Percentiles rank a stretch among this genome's conserved stretches.
Evolutionary conservation across 1,140 invertebrate species (phyloP).

Genomic region (Sitobion miscanthi): DNA sequence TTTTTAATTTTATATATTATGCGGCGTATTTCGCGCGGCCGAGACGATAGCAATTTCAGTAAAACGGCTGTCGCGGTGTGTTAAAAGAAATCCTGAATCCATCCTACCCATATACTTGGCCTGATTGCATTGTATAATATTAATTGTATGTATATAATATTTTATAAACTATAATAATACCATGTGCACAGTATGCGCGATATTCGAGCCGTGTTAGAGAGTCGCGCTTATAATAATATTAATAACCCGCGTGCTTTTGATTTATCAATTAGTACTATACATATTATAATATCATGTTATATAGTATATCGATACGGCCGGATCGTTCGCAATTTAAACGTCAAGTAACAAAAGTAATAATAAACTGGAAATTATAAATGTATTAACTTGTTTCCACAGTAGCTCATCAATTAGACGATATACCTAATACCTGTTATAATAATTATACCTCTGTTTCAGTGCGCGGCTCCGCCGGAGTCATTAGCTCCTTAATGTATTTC

Average conservation of each 20-base stretch:
- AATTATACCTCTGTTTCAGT: neutral
- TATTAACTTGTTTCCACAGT: conserved; percentile 41
- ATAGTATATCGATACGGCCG: neutral
- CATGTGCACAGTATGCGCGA: no score
- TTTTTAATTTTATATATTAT: neutral
- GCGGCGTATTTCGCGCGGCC: neutral
- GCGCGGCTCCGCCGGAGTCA: neutral
- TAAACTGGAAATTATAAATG: conserved; percentile 7
- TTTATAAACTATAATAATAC: no score
- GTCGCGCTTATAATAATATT: no score
- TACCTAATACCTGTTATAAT: neutral
- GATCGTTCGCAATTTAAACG: conserved; percentile 5
- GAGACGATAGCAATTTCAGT: neutral
- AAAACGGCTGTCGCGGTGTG: neutral
- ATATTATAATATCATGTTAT: neutral
- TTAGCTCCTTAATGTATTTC: neutral
- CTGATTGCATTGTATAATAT: neutral
- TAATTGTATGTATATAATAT: neutral
- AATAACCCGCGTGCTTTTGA: neutral
- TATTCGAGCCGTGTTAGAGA: no score
- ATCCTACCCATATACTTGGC: no score
- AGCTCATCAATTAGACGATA: conserved; percentile 22
- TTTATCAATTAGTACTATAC: conserved; percentile 30
- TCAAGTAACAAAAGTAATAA: neutral
- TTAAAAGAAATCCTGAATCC: neutral